Conservation (phyloP, 2,113 vertebrate genomes). For the Amphiprion ocellaris region DNA sequence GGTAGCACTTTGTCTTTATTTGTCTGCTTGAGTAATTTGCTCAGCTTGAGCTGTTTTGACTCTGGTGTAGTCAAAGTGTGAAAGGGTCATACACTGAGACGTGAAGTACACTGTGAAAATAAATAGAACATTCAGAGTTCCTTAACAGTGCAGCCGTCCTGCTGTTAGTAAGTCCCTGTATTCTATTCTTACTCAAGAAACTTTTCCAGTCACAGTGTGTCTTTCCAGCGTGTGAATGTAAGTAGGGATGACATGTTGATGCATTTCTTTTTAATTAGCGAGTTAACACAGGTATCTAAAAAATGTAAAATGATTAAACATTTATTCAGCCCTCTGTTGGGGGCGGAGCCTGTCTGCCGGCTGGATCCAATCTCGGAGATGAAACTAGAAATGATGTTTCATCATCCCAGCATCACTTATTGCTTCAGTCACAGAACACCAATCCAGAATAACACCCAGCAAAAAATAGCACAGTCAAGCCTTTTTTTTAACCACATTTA, state of each 20-base stretch:
- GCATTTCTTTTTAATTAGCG: conserved; percentile 63
- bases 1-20: neutral
- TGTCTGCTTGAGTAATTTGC: conserved; percentile 20
- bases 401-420: conserved; percentile 54
- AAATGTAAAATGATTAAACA: conserved; percentile 59
- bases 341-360: conserved; percentile 34
- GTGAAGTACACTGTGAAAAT: conserved; percentile 10
- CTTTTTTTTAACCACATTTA: conserved; percentile 7
- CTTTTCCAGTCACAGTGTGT: conserved; percentile 19
- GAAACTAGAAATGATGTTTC: conserved; percentile 57
- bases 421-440: conserved; percentile 59
- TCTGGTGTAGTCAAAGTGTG: conserved; percentile 36
- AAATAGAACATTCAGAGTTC: conserved; percentile 11
- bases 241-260: conserved; percentile 31
- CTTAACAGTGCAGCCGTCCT: conserved; percentile 12
- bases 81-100: conserved; percentile 17
- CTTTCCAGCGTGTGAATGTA: conserved; percentile 18
- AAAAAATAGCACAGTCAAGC: conserved; percentile 60
- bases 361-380: conserved; percentile 20
- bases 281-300: conserved; percentile 63
- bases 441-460: conserved; percentile 40
- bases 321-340: conserved; percentile 44
- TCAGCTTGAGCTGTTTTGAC: conserved; percentile 12
- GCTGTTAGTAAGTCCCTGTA: conserved; percentile 7
- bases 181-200: conserved; percentile 21